Evolutionary conservation across 2,113 vertebrate species (phyloP).

Genomic region (Furnarius figulus): DNA sequence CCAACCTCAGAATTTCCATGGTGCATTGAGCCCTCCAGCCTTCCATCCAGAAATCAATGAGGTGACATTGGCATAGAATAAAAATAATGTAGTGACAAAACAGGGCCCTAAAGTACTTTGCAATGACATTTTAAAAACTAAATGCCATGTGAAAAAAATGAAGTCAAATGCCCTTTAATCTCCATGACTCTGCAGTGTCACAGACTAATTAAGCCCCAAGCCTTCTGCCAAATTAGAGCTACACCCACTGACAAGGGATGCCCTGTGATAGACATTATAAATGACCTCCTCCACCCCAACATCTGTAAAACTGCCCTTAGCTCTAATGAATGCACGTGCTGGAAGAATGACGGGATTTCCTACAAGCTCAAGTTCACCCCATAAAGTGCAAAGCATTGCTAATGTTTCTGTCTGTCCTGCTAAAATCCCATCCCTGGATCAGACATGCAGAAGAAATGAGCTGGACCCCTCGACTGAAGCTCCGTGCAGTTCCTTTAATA

Average conservation of each 20-base stretch:
- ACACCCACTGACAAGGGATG: background rate
- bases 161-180: slow-evolving; percentile 9
- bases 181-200: background rate
- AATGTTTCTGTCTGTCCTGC: slow-evolving; percentile 21
- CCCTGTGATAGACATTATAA: background rate
- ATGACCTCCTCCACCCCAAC: background rate
- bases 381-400: slow-evolving; percentile 22
- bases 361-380: slow-evolving; percentile 50
- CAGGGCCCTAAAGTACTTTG: background rate
- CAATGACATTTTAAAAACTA: slow-evolving; percentile 36
- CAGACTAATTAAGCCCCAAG: background rate
- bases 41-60: slow-evolving; percentile 48
- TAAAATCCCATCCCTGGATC: background rate
- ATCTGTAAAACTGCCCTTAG: background rate
- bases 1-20: slow-evolving; percentile 62
- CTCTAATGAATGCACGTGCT: background rate
- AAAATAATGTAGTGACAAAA: slow-evolving; percentile 47
- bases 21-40: slow-evolving; percentile 20
- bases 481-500: background rate
- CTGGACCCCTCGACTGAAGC: background rate
- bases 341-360: slow-evolving; percentile 13
- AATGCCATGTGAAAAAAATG: background rate
- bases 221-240: background rate
- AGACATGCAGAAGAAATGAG: slow-evolving; percentile 10
- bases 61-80: slow-evolving; percentile 47